phyloP scores from a whole-genome alignment of 2,888 invertebrate genomes.

The Drymonia ruficornis region DNA sequence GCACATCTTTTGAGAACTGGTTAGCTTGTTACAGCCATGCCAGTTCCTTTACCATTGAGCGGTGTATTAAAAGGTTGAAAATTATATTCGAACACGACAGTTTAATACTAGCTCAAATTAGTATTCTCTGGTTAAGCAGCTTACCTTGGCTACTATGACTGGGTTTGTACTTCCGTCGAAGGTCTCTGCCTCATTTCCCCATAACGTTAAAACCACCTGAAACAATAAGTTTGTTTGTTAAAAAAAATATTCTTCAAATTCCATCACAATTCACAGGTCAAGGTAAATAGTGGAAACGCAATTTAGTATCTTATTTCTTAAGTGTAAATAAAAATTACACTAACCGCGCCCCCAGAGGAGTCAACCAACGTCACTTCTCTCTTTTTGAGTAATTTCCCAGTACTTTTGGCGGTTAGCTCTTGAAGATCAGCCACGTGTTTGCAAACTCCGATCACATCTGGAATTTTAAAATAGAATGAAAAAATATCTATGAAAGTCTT shows the following conservation, averaged over 20 bases:
- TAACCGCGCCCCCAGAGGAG: slow-evolving; percentile 88
- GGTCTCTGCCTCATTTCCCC: slow-evolving; percentile 95
- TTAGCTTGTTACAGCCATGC: too few species aligned
- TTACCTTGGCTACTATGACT: slow-evolving; percentile 92
- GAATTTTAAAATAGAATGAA: slow-evolving; percentile 30
- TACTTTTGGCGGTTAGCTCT: slow-evolving; percentile 88
- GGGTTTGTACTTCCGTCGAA: slow-evolving; percentile 92
- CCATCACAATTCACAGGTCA: too few species aligned
- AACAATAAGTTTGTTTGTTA: slow-evolving; percentile 22
- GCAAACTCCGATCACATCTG: slow-evolving; percentile 96
- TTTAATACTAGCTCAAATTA: too few species aligned
- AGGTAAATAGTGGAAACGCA: too few species aligned
- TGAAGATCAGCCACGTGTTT: slow-evolving; percentile 89
- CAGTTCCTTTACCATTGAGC: too few species aligned
- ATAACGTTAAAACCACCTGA: slow-evolving; percentile 92
- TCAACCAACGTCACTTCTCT: slow-evolving; percentile 95
- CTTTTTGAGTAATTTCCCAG: slow-evolving; percentile 94
- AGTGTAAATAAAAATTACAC: slow-evolving; percentile 27
- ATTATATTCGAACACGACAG: too few species aligned
- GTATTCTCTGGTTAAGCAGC: background rate
- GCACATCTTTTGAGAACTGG: too few species aligned
- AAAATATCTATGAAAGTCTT: too few species aligned
- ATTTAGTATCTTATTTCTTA: too few species aligned
- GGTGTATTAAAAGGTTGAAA: too few species aligned
- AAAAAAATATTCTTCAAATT: too few species aligned